Evolutionary conservation across 2,797 vertebrate species (phyloP).

Genomic region (Phoebastria nigripes): DNA sequence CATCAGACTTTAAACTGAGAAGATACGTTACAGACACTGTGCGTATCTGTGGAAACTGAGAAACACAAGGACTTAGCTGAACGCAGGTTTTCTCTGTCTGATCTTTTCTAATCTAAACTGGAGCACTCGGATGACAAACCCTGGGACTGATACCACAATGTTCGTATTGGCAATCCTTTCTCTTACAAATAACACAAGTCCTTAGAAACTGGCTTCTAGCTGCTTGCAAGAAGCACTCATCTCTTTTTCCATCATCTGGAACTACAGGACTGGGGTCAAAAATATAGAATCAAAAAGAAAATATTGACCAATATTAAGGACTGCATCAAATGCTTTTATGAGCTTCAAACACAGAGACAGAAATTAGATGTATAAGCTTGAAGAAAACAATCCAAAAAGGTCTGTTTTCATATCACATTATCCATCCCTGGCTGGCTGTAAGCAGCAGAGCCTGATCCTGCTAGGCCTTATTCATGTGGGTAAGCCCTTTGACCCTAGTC

Average conservation of each 20-base stretch:
- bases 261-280: neutral
- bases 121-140: neutral
- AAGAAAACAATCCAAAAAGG: neutral
- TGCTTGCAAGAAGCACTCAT: neutral
- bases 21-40: neutral
- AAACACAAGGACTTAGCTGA: neutral
- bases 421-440: constrained; percentile 25
- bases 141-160: neutral
- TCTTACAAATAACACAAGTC: neutral
- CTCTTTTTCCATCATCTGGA: neutral
- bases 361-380: neutral
- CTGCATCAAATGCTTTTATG: neutral
- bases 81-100: neutral
- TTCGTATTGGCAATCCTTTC: neutral
- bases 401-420: constrained; percentile 13
- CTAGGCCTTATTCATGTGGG: constrained; percentile 34
- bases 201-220: neutral
- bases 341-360: neutral
- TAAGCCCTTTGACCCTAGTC: constrained; percentile 59
- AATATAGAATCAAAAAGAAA: neutral
- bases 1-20: neutral
- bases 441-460: constrained; percentile 26
- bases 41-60: neutral
- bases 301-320: neutral
- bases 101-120: neutral